Evolutionary conservation across 2,113 vertebrate genomes (phyloP).

Genomic region (Corythaeola cristata): DNA sequence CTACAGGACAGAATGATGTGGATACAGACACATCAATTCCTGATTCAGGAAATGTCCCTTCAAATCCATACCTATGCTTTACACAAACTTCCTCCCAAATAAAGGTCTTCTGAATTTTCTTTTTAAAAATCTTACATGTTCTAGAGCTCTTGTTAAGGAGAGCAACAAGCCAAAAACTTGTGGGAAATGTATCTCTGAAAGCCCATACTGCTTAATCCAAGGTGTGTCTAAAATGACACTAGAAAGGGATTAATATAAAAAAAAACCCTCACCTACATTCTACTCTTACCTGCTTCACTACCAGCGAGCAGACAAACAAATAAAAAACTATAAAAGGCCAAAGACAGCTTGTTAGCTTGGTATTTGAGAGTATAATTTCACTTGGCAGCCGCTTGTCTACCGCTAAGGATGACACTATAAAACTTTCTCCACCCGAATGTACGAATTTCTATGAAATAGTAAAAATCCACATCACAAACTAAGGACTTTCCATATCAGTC

Average conservation of each 20-base stretch:
- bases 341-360: not conserved
- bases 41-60: not conserved
- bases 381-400: not conserved
- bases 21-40: not conserved
- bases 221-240: not conserved
- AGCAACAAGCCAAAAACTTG: not conserved
- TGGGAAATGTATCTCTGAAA: not conserved
- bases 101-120: not conserved
- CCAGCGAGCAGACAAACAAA: not conserved
- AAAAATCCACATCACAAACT: not conserved
- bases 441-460: not conserved
- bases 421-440: not conserved
- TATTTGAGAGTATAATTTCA: not conserved
- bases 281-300: not conserved
- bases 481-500: not conserved
- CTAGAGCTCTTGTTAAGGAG: not conserved
- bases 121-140: not conserved
- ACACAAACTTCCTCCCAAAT: not conserved
- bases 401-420: not conserved
- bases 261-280: not conserved
- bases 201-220: not conserved
- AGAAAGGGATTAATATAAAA: not conserved
- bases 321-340: not conserved
- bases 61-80: not conserved
- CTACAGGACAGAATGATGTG: not conserved